phyloP scores from a whole-genome alignment of 2,113 vertebrate genomes.

The Macquaria ambigua region DNA sequence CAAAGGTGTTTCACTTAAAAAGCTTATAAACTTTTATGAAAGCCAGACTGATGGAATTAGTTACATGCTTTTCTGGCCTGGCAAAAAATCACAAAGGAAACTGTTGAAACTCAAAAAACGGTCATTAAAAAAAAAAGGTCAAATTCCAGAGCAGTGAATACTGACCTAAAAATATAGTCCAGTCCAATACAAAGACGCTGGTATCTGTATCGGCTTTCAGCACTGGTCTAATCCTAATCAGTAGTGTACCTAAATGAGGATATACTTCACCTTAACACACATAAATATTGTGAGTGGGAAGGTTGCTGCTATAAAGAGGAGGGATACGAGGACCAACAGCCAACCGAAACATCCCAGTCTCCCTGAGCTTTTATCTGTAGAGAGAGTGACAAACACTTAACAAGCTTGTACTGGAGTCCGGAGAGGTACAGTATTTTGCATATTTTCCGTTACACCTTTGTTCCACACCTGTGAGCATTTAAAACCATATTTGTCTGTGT shows the following conservation, averaged over 20 bases:
- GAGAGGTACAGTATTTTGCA: background rate
- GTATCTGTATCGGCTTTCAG: background rate
- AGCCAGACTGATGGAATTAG: background rate
- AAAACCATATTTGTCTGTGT: too few species aligned
- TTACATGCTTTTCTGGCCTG: background rate
- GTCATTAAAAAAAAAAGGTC: too few species aligned
- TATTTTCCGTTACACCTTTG: background rate
- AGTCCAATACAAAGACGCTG: background rate
- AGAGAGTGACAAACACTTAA: background rate
- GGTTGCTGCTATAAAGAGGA: constrained; percentile 83
- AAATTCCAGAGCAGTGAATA: background rate
- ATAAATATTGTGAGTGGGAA: constrained; percentile 89
- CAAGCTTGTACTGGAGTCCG: background rate
- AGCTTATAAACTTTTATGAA: background rate
- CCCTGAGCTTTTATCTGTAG: constrained; percentile 77
- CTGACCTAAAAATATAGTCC: background rate
- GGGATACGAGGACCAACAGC: constrained; percentile 86
- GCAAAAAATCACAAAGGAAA: background rate
- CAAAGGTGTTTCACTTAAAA: background rate
- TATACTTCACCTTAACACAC: constrained; percentile 88
- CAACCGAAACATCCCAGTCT: constrained; percentile 87
- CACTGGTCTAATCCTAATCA: background rate
- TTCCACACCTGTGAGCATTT: too few species aligned
- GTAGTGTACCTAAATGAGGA: background rate
- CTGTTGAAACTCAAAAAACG: background rate